phyloP scores from a whole-genome alignment of 2,113 vertebrate species.

The Opisthocomus hoazin region DNA sequence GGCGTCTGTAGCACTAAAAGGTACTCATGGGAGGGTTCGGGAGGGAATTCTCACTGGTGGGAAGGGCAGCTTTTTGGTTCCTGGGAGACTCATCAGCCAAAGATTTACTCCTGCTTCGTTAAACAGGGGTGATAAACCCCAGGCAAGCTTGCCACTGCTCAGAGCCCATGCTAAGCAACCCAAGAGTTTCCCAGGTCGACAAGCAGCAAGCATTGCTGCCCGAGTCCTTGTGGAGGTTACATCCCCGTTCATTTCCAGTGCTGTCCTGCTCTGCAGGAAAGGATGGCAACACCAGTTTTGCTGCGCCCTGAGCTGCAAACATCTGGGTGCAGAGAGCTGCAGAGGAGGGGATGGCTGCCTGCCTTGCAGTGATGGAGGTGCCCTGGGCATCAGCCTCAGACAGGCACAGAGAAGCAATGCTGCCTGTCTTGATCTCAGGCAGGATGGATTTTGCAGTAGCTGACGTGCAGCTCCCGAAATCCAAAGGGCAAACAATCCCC shows the following conservation, averaged over 20 bases:
- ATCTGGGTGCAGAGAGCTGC: background rate
- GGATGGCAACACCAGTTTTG: background rate
- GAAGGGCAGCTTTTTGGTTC: background rate
- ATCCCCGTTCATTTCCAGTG: background rate
- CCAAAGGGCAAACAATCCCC: background rate
- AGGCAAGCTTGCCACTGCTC: background rate
- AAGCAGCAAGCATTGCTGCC: background rate
- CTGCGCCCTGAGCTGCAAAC: background rate
- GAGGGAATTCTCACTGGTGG: background rate
- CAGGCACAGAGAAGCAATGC: background rate
- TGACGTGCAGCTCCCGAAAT: background rate
- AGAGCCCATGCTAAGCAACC: background rate
- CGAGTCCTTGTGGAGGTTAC: background rate
- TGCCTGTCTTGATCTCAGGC: background rate
- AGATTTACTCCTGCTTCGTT: background rate
- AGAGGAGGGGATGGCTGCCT: background rate
- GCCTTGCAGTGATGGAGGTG: accelerated
- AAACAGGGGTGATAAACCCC: background rate
- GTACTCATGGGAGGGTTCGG: slow-evolving; percentile 29
- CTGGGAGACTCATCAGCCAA: background rate
- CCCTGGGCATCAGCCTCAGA: background rate
- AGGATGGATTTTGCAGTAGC: background rate
- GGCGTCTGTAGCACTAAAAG: slow-evolving; percentile 92
- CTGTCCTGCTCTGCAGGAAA: background rate
- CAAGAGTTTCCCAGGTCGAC: background rate